A percentile compares a stretch with the other conserved stretches of the same genome.
Conservation (phyloP, 2,888 invertebrate species). For the Monopis laevigella region DNA sequence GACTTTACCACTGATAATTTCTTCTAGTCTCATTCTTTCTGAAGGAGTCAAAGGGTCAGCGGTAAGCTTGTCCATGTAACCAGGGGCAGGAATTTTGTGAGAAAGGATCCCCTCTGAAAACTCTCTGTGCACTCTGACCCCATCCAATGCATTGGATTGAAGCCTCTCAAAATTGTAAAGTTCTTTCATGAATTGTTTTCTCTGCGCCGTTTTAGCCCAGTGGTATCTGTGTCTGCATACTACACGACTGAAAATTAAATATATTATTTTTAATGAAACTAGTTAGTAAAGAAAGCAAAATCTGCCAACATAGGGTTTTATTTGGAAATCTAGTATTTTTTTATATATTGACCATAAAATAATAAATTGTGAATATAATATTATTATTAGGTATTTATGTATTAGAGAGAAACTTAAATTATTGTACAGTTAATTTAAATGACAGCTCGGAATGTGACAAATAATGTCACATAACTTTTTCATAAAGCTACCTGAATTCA, state of each 20-base stretch:
- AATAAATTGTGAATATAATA: too few species aligned
- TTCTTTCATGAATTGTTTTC: conserved; percentile 69
- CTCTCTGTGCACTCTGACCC: conserved; percentile 71
- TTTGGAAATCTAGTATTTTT: too few species aligned
- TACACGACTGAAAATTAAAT: conserved; percentile 70
- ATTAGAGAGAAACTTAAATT: too few species aligned
- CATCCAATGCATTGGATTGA: conserved; percentile 70
- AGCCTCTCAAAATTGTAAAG: conserved; percentile 69
- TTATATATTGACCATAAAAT: too few species aligned
- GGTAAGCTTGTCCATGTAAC: conserved; percentile 51
- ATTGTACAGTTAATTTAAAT: too few species aligned
- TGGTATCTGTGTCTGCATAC: conserved; percentile 71
- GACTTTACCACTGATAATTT: conserved; percentile 47
- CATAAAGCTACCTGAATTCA: too few species aligned
- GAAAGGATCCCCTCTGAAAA: conserved; percentile 68
- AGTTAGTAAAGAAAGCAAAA: too few species aligned
- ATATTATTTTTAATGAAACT: too few species aligned
- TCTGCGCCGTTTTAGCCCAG: conserved; percentile 55
- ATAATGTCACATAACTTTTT: too few species aligned
- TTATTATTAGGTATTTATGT: too few species aligned
- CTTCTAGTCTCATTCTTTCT: conserved; percentile 53
- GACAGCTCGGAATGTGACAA: too few species aligned
- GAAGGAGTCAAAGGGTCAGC: conserved; percentile 44
- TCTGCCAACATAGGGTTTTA: too few species aligned
- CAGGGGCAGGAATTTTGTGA: conserved; percentile 50